These are phyloP conservation scores for Tipula lateralis DNA, from an alignment of 2,888 invertebrate species.

Conservation along the genomic window DNA sequence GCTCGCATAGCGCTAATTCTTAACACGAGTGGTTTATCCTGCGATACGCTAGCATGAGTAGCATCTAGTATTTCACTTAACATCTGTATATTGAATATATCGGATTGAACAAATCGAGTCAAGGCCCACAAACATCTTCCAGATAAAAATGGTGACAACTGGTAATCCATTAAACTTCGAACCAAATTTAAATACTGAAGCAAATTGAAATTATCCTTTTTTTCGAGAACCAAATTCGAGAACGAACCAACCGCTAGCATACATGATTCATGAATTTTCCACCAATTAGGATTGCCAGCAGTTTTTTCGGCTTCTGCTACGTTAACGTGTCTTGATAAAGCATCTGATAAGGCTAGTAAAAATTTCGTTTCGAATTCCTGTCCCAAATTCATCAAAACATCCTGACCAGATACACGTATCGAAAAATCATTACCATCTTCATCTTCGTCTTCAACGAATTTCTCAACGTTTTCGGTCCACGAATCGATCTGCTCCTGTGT, in stretches of 20 bases:
- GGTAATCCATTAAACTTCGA: conserved; percentile 44
- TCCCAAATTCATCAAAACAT: conserved; percentile 55
- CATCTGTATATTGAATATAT: conserved; percentile 46
- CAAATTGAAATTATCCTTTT: conserved; percentile 46
- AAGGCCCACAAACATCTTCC: conserved; percentile 48
- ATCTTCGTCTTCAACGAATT: conserved; percentile 66
- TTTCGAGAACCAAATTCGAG: conserved; percentile 47
- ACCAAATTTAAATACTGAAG: conserved; percentile 47
- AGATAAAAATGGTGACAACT: conserved; percentile 44
- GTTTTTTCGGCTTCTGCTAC: conserved; percentile 53
- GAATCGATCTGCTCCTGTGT: conserved; percentile 61
- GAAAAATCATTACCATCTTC: conserved; percentile 58
- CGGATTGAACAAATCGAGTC: conserved; percentile 46
- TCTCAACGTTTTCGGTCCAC: conserved; percentile 61
- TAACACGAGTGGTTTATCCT: conserved; percentile 44
- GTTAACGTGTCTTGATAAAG: conserved; percentile 57
- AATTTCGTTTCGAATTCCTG: conserved; percentile 55
- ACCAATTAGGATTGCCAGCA: conserved; percentile 53
- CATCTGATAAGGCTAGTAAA: conserved; percentile 54
- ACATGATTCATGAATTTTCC: conserved; percentile 64
- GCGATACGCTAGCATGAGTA: conserved; percentile 43
- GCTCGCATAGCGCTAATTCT: conserved; percentile 46
- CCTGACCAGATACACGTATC: conserved; percentile 61
- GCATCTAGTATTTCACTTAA: conserved; percentile 44
- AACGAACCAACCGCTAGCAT: conserved; percentile 59